Evolutionary conservation across 2,888 invertebrate species (phyloP).

Genomic region (Macrosiphum euphorbiae): DNA sequence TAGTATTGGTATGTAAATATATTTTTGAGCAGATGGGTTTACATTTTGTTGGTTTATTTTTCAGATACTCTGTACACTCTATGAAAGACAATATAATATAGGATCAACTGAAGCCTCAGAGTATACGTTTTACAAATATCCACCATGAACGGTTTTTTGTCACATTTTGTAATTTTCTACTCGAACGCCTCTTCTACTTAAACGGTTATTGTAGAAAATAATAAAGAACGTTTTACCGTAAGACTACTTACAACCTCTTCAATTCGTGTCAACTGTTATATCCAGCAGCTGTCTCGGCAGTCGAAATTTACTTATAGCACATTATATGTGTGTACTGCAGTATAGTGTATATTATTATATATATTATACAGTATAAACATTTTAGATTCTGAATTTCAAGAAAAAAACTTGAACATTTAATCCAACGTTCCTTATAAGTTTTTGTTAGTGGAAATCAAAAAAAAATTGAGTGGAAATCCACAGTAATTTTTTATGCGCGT

Average conservation of each 20-base stretch:
- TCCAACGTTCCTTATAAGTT: too few relatives aligned
- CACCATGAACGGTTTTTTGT: neutral
- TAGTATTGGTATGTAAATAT: neutral
- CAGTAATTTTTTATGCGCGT: too few relatives aligned
- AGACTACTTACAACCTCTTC: neutral
- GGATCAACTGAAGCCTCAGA: neutral
- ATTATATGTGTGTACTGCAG: neutral
- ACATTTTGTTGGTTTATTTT: neutral
- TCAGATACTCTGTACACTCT: neutral
- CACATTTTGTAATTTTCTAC: conserved; percentile 29
- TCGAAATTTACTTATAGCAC: neutral
- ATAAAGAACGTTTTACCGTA: neutral
- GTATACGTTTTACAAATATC: neutral
- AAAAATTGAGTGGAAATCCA: too few relatives aligned
- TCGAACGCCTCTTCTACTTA: conserved; percentile 9
- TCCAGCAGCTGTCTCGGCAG: neutral
- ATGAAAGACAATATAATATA: neutral
- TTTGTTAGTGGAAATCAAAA: too few relatives aligned
- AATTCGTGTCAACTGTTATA: neutral
- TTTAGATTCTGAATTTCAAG: too few relatives aligned
- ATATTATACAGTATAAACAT: too few relatives aligned
- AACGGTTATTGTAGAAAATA: neutral
- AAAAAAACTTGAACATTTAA: too few relatives aligned
- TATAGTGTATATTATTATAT: too few relatives aligned
- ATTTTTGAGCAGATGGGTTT: conserved; percentile 2